Evolutionary conservation across 2,113 vertebrate genomes (phyloP).

Genomic region (Chaetodon auriga): DNA sequence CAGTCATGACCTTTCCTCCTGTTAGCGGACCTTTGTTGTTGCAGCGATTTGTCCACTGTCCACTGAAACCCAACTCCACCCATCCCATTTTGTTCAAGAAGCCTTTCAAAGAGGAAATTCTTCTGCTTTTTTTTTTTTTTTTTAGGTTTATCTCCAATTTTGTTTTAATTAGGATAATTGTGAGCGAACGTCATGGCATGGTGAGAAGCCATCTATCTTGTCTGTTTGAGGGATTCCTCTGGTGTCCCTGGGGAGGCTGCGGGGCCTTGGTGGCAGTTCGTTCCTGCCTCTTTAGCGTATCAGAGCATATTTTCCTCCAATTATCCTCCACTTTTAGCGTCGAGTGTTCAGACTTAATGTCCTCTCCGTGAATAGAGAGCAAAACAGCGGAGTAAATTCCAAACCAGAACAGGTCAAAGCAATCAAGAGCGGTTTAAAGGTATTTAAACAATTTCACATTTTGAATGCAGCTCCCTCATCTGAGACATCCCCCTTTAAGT

Average conservation of each 20-base stretch:
- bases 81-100: neutral
- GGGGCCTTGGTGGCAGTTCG: conserved; percentile 26
- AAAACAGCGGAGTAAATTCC: conserved; percentile 22
- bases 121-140: conserved; percentile 30
- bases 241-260: conserved; percentile 53
- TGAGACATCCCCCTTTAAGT: conserved; percentile 15
- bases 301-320: conserved; percentile 27
- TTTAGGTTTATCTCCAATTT: conserved; percentile 55
- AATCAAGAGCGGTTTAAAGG: conserved; percentile 36
- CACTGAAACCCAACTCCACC: neutral
- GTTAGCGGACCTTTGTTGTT: conserved; percentile 27
- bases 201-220: conserved; percentile 27
- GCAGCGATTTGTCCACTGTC: neutral
- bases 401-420: conserved; percentile 36
- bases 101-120: conserved; percentile 42
- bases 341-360: conserved; percentile 12
- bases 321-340: neutral
- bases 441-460: conserved; percentile 41
- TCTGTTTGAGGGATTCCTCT: conserved; percentile 56
- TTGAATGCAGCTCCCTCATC: conserved; percentile 27
- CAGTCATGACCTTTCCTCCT: conserved; percentile 69
- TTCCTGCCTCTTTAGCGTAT: conserved; percentile 25
- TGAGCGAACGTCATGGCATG: conserved; percentile 26
- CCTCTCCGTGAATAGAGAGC: conserved; percentile 12
- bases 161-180: conserved; percentile 70